These are phyloP conservation scores for Drosophila navojoa DNA, from an alignment of 1,140 invertebrate genomes.

Conservation along the genomic window DNA sequence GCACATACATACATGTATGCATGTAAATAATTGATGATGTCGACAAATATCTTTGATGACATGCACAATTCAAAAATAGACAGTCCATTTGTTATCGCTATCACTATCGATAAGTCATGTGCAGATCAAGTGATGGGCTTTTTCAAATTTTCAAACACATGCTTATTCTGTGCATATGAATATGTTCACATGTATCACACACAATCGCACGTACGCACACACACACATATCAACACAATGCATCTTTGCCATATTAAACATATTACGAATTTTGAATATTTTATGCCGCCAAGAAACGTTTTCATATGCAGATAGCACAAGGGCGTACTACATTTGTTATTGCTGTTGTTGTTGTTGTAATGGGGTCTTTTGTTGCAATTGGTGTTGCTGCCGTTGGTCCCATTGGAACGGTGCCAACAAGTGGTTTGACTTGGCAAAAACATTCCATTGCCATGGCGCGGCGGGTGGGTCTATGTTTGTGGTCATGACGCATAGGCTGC, in stretches of 20 bases:
- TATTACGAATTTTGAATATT: constrained; percentile 42
- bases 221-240: constrained; percentile 14
- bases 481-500: constrained; percentile 36
- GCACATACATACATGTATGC: not conserved
- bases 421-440: constrained; percentile 64
- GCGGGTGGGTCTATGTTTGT: constrained; percentile 42
- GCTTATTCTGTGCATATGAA: too few species aligned
- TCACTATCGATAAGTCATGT: constrained; percentile 24
- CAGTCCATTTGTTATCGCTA: constrained; percentile 15
- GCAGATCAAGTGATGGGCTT: constrained; percentile 2
- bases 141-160: too few species aligned
- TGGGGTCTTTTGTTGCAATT: constrained; percentile 23
- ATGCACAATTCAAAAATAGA: constrained; percentile 7
- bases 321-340: constrained; percentile 40
- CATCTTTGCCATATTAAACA: constrained; percentile 35
- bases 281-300: constrained; percentile 16
- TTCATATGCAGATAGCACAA: constrained; percentile 30
- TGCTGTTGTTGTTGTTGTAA: constrained; percentile 32
- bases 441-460: constrained; percentile 52
- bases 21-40: constrained; percentile 7
- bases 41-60: not conserved
- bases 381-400: constrained; percentile 15
- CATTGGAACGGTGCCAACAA: constrained; percentile 73
- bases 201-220: not conserved
- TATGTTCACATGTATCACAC: not conserved